Base-by-base conservation (phyloP, 2,888 invertebrate species). In the Platycheirus rosarum region DNA sequence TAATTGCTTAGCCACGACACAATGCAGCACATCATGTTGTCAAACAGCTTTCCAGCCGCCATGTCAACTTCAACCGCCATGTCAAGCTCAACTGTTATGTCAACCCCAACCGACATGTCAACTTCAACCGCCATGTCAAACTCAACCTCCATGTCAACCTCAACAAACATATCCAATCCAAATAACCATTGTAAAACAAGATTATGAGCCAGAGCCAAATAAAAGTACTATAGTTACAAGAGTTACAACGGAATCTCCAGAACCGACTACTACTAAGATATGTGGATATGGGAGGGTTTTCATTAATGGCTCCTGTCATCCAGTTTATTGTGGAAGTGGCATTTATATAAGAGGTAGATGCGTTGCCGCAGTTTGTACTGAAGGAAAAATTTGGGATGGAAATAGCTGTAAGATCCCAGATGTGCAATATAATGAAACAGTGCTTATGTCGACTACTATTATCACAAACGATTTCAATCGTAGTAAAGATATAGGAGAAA, bases 341-440 rank as follows among this genome's bases (percentile, higher is more conserved):
- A 62, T 86, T 16, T 86, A 85, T 55, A 7, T 18, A 2, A 53
- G 84, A 1, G 86, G 85, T 1, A 84, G 74, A 1, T 89, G 89
- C 46, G 85, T 86, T 16, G 65, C 74, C 9, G 74, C 85, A 0
- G 62, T 63, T 5, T 89, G 89, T 48, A 88, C 88, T 0, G 23
- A 57, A 0, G 88, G 88, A 18, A 87, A 86, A 2, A 32, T 75
- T 32, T 89, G 89, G 89, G 86, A 75, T 1, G 88, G 86, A 1
- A 63, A 55, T 11, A 79, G 51, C 1, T 89, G 89, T 57, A 70
- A 85, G 1, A 20, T 51, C 0, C 84, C 85, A 1, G 8, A 85
- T 13, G 85, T 86, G 0, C 79, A 79, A 5, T 75, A 85, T 4
- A 84, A 84, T 4, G 74, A 74, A 11, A 32, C 85, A 1, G 26